Percentiles rank a stretch among this genome's conserved stretches.
Conservation (phyloP, 2,797 vertebrate genomes). For the Peromyscus nudipes region DNA sequence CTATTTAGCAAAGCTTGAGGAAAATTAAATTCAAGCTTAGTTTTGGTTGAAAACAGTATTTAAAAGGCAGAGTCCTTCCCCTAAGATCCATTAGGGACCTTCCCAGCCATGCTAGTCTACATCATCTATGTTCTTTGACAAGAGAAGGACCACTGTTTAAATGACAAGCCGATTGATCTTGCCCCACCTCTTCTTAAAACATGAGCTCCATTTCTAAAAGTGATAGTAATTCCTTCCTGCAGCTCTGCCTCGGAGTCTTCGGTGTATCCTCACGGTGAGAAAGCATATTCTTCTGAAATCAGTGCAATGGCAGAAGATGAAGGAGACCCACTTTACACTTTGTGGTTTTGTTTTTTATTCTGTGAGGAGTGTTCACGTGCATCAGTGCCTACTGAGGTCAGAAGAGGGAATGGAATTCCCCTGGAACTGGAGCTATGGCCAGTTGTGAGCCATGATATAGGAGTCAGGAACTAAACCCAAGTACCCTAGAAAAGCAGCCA, state of each 20-base stretch:
- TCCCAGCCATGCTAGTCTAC: background rate
- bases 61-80: background rate
- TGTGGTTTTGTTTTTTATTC: background rate
- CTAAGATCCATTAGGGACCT: background rate
- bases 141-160: constrained; percentile 39
- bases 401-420: background rate
- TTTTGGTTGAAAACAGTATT: background rate
- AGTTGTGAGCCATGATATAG: background rate
- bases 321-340: background rate
- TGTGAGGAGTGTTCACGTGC: background rate
- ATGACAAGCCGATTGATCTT: constrained; percentile 27
- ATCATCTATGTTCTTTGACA: background rate
- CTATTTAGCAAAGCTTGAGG: constrained; percentile 21
- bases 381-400: background rate
- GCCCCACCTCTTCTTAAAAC: constrained; percentile 37
- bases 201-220: constrained; percentile 12
- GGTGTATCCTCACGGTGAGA: background rate
- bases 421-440: background rate
- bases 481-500: background rate
- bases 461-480: background rate
- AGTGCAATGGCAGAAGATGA: background rate
- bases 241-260: background rate
- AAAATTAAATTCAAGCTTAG: constrained; percentile 47
- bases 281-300: background rate
- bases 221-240: background rate